Base-by-base conservation (phyloP, 2,797 vertebrate genomes). In the Prunella strophiata region DNA sequence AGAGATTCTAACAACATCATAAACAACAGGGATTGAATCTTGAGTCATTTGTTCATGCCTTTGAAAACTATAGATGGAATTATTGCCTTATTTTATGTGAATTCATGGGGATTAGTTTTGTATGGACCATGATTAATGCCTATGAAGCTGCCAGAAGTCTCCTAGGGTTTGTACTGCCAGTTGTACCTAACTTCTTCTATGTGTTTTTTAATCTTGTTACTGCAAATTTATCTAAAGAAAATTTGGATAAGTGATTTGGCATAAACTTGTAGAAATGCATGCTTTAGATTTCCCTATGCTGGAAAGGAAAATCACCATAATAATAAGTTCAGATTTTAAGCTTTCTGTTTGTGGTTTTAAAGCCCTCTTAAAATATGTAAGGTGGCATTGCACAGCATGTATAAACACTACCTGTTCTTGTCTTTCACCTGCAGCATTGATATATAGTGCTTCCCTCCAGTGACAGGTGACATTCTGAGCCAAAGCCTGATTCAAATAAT, bases 151-250 rank as follows among this genome's bases (percentile, higher is more conserved):
- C 42, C 59, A 88, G 45, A 81, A 81, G 21, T 55, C 32, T 86
- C 62, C 55, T 63, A 42, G 80, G 74, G 47, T 85, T 95, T 93
- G 51, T 74, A 71, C 70, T 94, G 80, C 59, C 51, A 30, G 43
- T 95, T 81, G 29, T 70, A 66, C 40, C 45, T 58, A 51, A 75
- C 59, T 65, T 29, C n/a, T 54, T 72, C 19, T 32, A 3, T 47
- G 21, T 62, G 29, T 34, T 93, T 93, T 93, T 85, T 88, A 91
- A 91, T 78, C 47, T 94, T 73, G 20, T 62, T 86, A 58, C 70
- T 89, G 65, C 45, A 82, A 82, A 85, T 65, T 43, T 91, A 50
- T 72, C 89, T 83, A 34, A 79, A 78, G 43, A 68, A 88, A 58
- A 76, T 86, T 59, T 63, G 36, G 29, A 11, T 45, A 47, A 58